A percentile compares a stretch with the other conserved stretches of the same genome.
These are phyloP conservation scores for Dasypus novemcinctus DNA, from an alignment of 2,113 vertebrate genomes.

Conservation along the genomic window DNA sequence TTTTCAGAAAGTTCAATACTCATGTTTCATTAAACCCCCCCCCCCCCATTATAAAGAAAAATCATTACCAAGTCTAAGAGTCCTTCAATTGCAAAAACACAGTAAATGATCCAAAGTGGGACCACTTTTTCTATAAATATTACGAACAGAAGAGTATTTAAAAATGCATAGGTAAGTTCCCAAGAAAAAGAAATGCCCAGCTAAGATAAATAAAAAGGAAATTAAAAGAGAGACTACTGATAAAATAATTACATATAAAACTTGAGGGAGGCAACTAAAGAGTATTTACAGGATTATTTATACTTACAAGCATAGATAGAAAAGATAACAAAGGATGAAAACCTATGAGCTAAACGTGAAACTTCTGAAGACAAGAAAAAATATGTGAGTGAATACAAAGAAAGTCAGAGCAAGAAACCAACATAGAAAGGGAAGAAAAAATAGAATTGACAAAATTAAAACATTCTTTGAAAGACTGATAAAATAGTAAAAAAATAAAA, in stretches of 20 bases:
- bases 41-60: not conserved
- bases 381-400: not conserved
- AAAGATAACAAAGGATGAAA: not conserved
- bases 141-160: not conserved
- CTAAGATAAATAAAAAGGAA: not conserved
- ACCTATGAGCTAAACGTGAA: not conserved
- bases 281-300: not conserved
- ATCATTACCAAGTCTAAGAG: not conserved
- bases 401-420: not conserved
- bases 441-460: not conserved
- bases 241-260: conserved; percentile 20
- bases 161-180: not conserved
- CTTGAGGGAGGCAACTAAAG: not conserved
- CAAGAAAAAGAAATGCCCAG: not conserved
- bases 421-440: not conserved
- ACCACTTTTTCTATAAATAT: not conserved
- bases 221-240: not conserved
- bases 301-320: not conserved
- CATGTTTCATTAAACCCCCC: not conserved
- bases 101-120: not conserved
- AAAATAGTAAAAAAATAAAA: not conserved
- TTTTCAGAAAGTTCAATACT: not conserved
- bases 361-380: not conserved
- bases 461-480: not conserved
- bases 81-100: not conserved